These are phyloP conservation scores for Alentia gelatinosa DNA, from an alignment of 2,888 invertebrate species.

Conservation along the genomic window DNA sequence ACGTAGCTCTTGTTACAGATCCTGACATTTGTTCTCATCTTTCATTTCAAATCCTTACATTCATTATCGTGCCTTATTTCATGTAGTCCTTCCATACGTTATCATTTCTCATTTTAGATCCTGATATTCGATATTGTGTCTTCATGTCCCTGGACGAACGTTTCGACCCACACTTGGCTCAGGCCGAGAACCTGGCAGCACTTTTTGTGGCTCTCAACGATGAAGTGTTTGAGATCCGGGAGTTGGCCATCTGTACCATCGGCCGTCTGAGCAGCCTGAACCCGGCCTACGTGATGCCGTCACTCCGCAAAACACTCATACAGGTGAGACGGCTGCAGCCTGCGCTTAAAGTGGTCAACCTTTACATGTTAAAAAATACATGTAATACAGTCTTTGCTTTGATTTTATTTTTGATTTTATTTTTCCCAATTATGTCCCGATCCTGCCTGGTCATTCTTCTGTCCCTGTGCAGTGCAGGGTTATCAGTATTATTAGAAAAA, in stretches of 20 bases:
- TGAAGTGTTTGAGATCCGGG: constrained; percentile 97
- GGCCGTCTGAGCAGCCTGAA: constrained; percentile 95
- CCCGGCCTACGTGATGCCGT: constrained; percentile 99
- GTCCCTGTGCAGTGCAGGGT: no score
- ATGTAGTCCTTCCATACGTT: not conserved
- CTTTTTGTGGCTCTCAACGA: constrained; percentile 97
- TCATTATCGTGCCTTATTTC: no score
- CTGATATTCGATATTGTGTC: constrained; percentile 96
- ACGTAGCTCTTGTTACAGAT: no score
- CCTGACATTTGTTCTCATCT: not conserved
- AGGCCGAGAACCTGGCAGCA: constrained; percentile 95
- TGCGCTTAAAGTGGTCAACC: no score
- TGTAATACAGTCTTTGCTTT: no score
- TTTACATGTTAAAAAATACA: no score
- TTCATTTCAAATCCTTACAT: not conserved
- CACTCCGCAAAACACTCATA: constrained; percentile 94
- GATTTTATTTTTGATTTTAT: no score
- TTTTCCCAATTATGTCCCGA: no score
- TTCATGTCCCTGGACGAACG: constrained; percentile 93
- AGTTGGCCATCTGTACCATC: constrained; percentile 95
- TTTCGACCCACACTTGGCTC: constrained; percentile 96
- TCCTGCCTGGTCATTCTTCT: no score
- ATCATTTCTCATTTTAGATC: constrained; percentile 83
- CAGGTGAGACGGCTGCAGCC: constrained; percentile 81
- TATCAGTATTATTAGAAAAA: no score